Evolutionary conservation across 53 echinoderm and acorn worm genomes (phyloP).

Genomic region (Temnopleurus reevesii): DNA sequence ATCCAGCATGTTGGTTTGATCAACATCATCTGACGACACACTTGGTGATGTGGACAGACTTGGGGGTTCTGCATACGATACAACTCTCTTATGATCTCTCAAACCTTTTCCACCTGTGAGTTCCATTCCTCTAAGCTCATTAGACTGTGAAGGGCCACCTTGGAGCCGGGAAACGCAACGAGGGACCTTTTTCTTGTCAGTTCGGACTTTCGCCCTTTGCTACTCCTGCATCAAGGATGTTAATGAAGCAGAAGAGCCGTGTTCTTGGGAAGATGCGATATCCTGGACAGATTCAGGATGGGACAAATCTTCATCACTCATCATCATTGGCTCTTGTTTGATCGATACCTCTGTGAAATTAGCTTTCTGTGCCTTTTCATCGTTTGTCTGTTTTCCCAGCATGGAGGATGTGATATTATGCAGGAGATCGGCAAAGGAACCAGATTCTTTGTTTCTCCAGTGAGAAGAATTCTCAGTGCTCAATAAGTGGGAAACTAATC

Average conservation of each 20-base stretch:
- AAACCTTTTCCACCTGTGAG: background rate
- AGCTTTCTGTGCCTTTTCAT: background rate
- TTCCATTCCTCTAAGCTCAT: background rate
- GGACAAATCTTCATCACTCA: constrained; percentile 31
- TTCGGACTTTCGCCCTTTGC: background rate
- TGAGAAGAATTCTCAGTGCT: constrained; percentile 20
- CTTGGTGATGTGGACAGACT: constrained; percentile 10
- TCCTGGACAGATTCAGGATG: background rate
- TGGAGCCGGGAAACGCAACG: background rate
- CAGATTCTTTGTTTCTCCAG: background rate
- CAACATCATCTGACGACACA: constrained; percentile 27
- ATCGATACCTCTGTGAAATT: background rate
- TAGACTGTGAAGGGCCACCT: background rate
- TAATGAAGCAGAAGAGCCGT: background rate
- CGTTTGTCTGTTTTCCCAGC: background rate
- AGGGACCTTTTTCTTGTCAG: background rate
- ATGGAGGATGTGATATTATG: constrained; percentile 37
- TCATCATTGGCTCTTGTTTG: background rate
- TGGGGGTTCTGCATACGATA: constrained; percentile 24
- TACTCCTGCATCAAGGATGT: background rate
- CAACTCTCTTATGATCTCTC: background rate
- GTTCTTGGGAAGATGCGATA: background rate
- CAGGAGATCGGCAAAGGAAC: constrained; percentile 51
- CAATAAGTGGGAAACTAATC: constrained; percentile 40
- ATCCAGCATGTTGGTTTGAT: background rate